A percentile compares a stretch with the other conserved stretches of the same genome.
phyloP scores from a whole-genome alignment of 1,140 invertebrate genomes.

The Temnothorax nylanderi region DNA sequence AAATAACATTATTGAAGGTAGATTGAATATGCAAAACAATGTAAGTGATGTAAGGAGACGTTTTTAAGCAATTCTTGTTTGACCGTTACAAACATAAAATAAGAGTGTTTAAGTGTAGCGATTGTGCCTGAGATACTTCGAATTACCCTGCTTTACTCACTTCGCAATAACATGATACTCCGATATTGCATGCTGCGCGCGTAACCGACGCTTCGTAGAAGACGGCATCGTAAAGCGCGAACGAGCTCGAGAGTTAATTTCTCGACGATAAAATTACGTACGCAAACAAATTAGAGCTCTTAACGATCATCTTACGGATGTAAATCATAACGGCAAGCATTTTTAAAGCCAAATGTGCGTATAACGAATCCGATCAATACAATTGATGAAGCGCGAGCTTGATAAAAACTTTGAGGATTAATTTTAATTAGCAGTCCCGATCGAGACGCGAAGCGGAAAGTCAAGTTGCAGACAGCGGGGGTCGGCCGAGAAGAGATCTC shows the following conservation, averaged over 20 bases:
- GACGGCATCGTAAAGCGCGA: slow-evolving; percentile 26
- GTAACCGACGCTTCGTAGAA: not conserved
- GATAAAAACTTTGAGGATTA: slow-evolving; percentile 41
- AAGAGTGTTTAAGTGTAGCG: not conserved
- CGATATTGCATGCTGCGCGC: slow-evolving; percentile 25
- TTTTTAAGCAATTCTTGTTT: slow-evolving; percentile 5
- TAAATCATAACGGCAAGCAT: slow-evolving; percentile 1
- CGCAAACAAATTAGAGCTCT: not conserved
- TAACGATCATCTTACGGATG: not conserved
- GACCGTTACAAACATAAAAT: not conserved
- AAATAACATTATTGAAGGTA: not conserved
- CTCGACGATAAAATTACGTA: slow-evolving; percentile 35
- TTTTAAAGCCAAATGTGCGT: not conserved
- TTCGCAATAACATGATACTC: slow-evolving; percentile 23
- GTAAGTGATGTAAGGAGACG: not conserved
- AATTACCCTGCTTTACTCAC: slow-evolving; percentile 29
- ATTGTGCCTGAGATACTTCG: not conserved
- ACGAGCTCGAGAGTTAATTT: slow-evolving; percentile 35
- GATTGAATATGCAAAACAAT: not conserved
- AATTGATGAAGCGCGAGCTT: not conserved
- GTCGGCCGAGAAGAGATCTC: slow-evolving; percentile 18
- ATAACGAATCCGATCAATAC: slow-evolving; percentile 10
- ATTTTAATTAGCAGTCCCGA: slow-evolving; percentile 45
- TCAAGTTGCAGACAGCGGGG: slow-evolving; percentile 9
- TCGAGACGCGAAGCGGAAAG: slow-evolving; percentile 20